A percentile compares a stretch with the other conserved stretches of the same genome.
phyloP scores from a whole-genome alignment of 2,888 invertebrate species.

The Xylophagus ater region DNA sequence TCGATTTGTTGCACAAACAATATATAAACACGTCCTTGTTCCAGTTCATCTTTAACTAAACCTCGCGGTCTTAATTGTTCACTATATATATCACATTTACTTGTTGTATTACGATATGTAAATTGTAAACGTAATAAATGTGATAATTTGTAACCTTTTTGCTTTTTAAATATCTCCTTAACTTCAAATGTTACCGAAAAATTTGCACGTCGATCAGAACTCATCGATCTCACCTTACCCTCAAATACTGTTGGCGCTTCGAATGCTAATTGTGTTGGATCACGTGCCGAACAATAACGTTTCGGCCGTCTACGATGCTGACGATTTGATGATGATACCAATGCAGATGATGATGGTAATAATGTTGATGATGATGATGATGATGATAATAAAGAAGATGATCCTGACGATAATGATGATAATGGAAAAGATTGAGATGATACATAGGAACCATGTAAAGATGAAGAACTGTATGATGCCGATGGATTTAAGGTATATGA shows the following conservation, averaged over 20 bases:
- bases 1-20: constrained; percentile 38
- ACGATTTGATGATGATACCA: constrained; percentile 19
- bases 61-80: constrained; percentile 34
- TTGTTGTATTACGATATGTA: constrained; percentile 29
- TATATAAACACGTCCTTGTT: constrained; percentile 34
- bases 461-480: too few relatives aligned
- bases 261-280: constrained; percentile 53
- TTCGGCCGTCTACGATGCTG: constrained; percentile 25
- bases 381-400: not conserved
- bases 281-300: constrained; percentile 48
- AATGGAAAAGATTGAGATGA: too few relatives aligned
- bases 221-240: constrained; percentile 54
- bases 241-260: constrained; percentile 54
- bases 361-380: not conserved
- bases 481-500: too few relatives aligned
- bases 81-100: constrained; percentile 39
- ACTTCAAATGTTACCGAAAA: constrained; percentile 58
- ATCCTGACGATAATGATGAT: not conserved
- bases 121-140: constrained; percentile 35
- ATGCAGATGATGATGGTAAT: not conserved
- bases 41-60: constrained; percentile 33
- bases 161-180: constrained; percentile 50
- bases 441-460: too few relatives aligned
- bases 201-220: constrained; percentile 44
- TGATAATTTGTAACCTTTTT: constrained; percentile 36